A percentile compares a stretch with the other conserved stretches of the same genome.
Evolutionary conservation across 2,888 invertebrate species (phyloP).

Genomic region (Tetranychus truncatus): DNA sequence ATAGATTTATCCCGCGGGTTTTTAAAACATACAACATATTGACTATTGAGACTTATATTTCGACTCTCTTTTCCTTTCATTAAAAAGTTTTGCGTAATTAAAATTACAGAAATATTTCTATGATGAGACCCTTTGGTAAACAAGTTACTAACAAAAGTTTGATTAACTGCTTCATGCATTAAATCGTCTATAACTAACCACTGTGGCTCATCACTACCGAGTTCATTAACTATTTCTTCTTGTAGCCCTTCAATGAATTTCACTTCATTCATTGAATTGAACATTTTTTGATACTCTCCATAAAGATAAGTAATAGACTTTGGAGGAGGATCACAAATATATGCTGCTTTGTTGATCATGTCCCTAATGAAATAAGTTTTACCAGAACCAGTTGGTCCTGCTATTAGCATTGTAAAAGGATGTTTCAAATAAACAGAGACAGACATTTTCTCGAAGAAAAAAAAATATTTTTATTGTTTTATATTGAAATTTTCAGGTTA

Average conservation of each 20-base stretch:
- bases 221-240: not conserved
- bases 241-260: not conserved
- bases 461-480: no score
- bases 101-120: not conserved
- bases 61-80: not conserved
- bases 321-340: not conserved
- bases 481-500: no score
- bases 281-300: not conserved
- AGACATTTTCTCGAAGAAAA: no score
- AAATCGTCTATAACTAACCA: not conserved
- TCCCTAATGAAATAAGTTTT: not conserved
- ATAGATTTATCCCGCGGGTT: no score
- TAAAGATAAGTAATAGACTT: not conserved
- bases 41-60: conserved; percentile 5
- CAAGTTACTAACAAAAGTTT: not conserved
- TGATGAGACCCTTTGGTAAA: not conserved
- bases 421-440: not conserved
- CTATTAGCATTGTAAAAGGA: not conserved
- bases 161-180: not conserved
- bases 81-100: not conserved
- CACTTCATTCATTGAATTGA: not conserved
- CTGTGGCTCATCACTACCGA: not conserved
- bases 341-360: not conserved
- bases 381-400: not conserved
- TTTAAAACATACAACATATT: no score